Evolutionary conservation across 2,797 vertebrate genomes (phyloP), one percentile per base, ranked within the genome.

Genomic region (Ara ararauna): DNA sequence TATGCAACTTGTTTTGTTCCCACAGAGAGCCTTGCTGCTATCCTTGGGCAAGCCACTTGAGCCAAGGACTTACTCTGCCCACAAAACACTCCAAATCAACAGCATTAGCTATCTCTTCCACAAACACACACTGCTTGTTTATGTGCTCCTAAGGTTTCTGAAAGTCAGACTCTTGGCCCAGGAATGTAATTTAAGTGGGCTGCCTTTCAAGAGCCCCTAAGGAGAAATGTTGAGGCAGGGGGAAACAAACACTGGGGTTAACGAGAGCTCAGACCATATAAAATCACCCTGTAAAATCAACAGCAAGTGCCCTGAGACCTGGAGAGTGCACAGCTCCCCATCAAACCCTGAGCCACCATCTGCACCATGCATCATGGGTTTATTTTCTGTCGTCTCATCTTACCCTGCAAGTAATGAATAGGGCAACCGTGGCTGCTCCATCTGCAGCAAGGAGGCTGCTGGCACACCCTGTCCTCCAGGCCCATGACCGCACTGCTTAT

Each of bases 121-220:
- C 58, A 70, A 75, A 78, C 38, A 94, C 26, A 60, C 8, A 15
- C 61, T 71, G 66, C 88, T 81, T 93, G 71, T 87, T 96, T 74
- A 71, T 21, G 53, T 44, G 80, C 77, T 93, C 71, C 85, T 88
- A 75, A 86, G 42, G 77, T 68, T 95, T 90, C 68, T 78, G 80
- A 94, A 87, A 94, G 89, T 72, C 82, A 94, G 67, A 86, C 71
- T 65, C 89, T 92, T 62, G 67, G 64, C 42, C 54, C 48, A 42
- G 76, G 89, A 94, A 89, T 48, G 79, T 67, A 94, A 90, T 40
- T 56, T 13, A 79, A 94, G 77, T 24, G 65, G 14, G 5, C 22
- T 70, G 45, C 54, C 53, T 88, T 82, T 83, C 42, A 58, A 78
- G 60, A 90, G 81, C 9, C 85, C 64, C 84, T 45, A 34, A 24